Percentiles rank a stretch among this genome's conserved stretches.
Evolutionary conservation across 2,888 invertebrate species (phyloP).

Genomic region (Caenorhabditis sp.): DNA sequence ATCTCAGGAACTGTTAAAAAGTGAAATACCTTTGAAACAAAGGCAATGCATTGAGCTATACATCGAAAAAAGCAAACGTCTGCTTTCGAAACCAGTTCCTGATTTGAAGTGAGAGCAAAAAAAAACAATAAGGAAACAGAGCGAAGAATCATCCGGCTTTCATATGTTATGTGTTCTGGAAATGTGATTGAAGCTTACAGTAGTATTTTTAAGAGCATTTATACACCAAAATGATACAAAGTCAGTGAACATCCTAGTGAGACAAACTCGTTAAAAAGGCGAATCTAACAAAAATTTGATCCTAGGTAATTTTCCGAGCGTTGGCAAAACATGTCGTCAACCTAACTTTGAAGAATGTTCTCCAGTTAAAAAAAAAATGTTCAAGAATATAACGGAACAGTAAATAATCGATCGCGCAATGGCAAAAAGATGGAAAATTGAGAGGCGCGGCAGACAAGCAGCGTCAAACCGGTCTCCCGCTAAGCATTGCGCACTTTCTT

Average conservation of each 20-base stretch:
- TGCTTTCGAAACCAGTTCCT: constrained; percentile 47
- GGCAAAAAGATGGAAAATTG: constrained; percentile 33
- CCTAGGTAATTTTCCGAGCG: too few relatives aligned
- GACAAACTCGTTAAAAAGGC: too few relatives aligned
- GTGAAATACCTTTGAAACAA: constrained; percentile 47
- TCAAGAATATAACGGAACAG: constrained; percentile 33
- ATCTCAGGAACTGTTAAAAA: neutral
- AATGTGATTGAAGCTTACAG: neutral
- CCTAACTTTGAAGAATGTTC: constrained; percentile 2
- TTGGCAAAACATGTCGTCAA: too few relatives aligned
- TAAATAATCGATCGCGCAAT: constrained; percentile 54
- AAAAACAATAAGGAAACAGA: too few relatives aligned
- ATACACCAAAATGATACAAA: too few relatives aligned
- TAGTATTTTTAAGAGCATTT: too few relatives aligned
- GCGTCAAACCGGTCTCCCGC: constrained; percentile 50
- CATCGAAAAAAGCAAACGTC: constrained; percentile 65
- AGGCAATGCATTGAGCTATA: constrained; percentile 61
- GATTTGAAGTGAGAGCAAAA: too few relatives aligned
- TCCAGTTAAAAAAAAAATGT: constrained; percentile 3
- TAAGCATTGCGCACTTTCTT: constrained; percentile 36
- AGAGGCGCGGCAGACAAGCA: constrained; percentile 32
- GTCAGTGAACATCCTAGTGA: too few relatives aligned
- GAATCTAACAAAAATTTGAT: too few relatives aligned
- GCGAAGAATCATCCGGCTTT: constrained; percentile 47
- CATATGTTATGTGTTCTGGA: constrained; percentile 28